A percentile compares a stretch with the other conserved stretches of the same genome.
phyloP scores from a whole-genome alignment of 2,797 vertebrate genomes.

The Eremophila alpestris region DNA sequence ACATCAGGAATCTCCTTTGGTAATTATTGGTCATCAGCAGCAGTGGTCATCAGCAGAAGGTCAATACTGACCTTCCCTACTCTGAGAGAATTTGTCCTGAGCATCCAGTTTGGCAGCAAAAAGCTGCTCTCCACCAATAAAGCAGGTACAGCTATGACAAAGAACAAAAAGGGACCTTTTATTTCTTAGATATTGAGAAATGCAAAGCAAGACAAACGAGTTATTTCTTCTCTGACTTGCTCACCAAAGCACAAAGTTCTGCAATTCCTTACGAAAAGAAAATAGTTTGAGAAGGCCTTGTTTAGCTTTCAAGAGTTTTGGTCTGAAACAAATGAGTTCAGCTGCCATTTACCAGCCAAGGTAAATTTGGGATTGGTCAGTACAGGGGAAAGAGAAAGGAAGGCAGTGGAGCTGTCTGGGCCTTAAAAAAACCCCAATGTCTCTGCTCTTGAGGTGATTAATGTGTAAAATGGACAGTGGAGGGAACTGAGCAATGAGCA shows the following conservation, averaged over 20 bases:
- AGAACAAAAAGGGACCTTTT: rapidly evolving
- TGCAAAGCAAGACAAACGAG: not conserved
- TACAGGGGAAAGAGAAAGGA: not conserved
- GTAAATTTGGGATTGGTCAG: not conserved
- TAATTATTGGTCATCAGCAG: not conserved
- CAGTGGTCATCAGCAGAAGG: not conserved
- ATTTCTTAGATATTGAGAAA: not conserved
- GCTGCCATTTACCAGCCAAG: not conserved
- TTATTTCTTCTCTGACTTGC: not conserved
- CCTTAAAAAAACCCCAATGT: not conserved
- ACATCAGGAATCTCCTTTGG: not conserved
- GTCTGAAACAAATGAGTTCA: not conserved
- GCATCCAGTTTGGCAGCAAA: not conserved
- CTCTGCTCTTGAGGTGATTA: not conserved
- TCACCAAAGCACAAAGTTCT: not conserved
- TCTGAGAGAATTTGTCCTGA: not conserved
- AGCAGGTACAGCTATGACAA: not conserved
- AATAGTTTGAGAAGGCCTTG: not conserved
- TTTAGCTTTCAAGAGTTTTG: not conserved
- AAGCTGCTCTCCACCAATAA: not conserved
- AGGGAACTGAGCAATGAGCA: not conserved
- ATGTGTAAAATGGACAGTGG: not conserved
- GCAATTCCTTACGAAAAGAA: not conserved
- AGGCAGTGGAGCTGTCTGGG: not conserved
- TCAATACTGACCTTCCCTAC: not conserved